phyloP scores from a whole-genome alignment of 2,888 invertebrate species.

The Empis livida region DNA sequence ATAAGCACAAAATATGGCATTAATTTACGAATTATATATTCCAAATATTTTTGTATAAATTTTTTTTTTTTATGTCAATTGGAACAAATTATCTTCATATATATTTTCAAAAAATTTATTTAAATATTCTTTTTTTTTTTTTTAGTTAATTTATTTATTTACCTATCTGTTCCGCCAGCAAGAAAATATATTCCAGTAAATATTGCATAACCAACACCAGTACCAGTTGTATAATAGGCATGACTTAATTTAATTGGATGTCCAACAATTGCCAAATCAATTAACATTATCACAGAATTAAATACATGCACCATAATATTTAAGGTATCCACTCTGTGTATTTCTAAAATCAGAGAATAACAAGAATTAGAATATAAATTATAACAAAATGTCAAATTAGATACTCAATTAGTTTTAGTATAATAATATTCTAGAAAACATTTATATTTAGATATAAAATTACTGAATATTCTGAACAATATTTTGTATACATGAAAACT shows the following conservation, averaged over 20 bases:
- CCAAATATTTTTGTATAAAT: too few relatives aligned
- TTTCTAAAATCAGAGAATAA: too few relatives aligned
- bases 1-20: too few relatives aligned
- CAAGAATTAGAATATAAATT: too few relatives aligned
- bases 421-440: too few relatives aligned
- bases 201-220: slow-evolving; percentile 49
- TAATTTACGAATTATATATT: too few relatives aligned
- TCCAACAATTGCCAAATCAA: slow-evolving; percentile 55
- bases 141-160: slow-evolving; percentile 13
- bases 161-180: slow-evolving; percentile 58
- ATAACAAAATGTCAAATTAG: slow-evolving; percentile 5
- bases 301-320: slow-evolving; percentile 39
- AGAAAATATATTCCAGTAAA: slow-evolving; percentile 58
- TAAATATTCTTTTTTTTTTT: background rate
- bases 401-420: too few relatives aligned
- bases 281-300: slow-evolving; percentile 59
- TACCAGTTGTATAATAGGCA: slow-evolving; percentile 45
- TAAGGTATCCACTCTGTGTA: slow-evolving; percentile 33
- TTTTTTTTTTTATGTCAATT: too few relatives aligned
- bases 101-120: background rate
- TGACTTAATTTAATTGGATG: slow-evolving; percentile 49
- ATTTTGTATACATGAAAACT: too few relatives aligned
- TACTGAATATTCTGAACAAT: too few relatives aligned
- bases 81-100: too few relatives aligned
- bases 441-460: too few relatives aligned